A percentile compares a stretch with the other conserved stretches of the same genome.
Conservation (phyloP, 2,113 vertebrate species). For the Struthidea cinerea region DNA sequence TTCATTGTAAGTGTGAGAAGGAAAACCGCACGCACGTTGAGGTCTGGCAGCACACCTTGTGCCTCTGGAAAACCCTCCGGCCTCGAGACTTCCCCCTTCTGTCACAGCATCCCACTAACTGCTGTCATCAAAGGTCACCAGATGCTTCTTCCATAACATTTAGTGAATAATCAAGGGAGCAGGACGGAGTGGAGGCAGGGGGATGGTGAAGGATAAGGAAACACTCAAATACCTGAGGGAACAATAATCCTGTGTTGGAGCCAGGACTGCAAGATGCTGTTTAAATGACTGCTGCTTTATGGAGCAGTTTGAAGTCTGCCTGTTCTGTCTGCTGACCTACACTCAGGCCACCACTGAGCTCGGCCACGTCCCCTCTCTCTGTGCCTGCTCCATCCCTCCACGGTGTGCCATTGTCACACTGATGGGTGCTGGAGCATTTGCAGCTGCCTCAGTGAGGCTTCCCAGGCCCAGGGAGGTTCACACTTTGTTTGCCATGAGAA, state of each 20-base stretch:
- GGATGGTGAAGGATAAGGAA: neutral
- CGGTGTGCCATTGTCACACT: neutral
- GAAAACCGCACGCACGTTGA: accelerated
- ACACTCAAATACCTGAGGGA: neutral
- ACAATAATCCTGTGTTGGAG: neutral
- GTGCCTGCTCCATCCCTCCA: neutral
- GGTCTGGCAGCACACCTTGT: neutral
- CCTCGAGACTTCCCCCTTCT: neutral
- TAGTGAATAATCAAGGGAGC: neutral
- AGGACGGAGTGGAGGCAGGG: neutral
- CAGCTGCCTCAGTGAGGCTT: neutral
- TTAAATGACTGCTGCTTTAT: neutral
- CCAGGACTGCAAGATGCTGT: neutral
- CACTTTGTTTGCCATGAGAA: neutral
- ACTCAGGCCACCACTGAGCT: neutral
- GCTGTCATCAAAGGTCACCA: neutral
- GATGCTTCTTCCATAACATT: neutral
- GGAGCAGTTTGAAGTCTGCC: neutral
- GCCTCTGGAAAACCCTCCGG: neutral
- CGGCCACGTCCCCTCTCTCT: accelerated
- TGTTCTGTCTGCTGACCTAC: neutral
- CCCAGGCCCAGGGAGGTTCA: neutral
- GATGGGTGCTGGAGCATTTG: neutral
- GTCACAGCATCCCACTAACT: neutral
- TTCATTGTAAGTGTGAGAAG: neutral